Conservation (phyloP, 2,888 invertebrate species). For the Stenotaenia linearis region DNA sequence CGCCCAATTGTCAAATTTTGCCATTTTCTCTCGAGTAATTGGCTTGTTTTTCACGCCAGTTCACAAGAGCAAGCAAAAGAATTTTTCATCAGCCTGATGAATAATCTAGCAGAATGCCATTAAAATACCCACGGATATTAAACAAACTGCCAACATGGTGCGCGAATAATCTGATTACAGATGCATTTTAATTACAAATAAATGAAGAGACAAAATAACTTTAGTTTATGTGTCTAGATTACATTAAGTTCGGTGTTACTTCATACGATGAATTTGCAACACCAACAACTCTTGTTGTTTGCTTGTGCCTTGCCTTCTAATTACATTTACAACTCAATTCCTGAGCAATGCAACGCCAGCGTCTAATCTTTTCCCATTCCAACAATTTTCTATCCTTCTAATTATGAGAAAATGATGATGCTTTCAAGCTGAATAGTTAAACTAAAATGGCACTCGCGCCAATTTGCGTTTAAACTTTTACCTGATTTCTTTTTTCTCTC, state of each 20-base stretch:
- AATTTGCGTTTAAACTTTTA: neutral
- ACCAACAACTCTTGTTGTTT: neutral
- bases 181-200: slow-evolving; percentile 34
- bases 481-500: neutral
- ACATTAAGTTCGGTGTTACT: slow-evolving; percentile 27
- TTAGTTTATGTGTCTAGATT: slow-evolving; percentile 32
- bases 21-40: slow-evolving; percentile 24
- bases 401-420: neutral
- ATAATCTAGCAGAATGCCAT: slow-evolving; percentile 32
- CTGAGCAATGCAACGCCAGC: neutral
- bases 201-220: slow-evolving; percentile 31
- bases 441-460: neutral
- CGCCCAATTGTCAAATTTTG: slow-evolving; percentile 29
- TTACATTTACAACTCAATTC: slow-evolving; percentile 28
- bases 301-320: slow-evolving; percentile 6
- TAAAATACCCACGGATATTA: slow-evolving; percentile 33
- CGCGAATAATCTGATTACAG: slow-evolving; percentile 31
- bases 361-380: neutral
- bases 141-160: slow-evolving; percentile 30
- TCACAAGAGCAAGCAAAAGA: neutral
- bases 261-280: neutral
- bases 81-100: slow-evolving; percentile 32
- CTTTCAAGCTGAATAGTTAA: neutral
- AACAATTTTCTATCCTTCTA: neutral
- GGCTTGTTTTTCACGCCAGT: slow-evolving; percentile 28